Conservation (phyloP, 1,140 invertebrate species). For the Drosophila biarmipes region DNA sequence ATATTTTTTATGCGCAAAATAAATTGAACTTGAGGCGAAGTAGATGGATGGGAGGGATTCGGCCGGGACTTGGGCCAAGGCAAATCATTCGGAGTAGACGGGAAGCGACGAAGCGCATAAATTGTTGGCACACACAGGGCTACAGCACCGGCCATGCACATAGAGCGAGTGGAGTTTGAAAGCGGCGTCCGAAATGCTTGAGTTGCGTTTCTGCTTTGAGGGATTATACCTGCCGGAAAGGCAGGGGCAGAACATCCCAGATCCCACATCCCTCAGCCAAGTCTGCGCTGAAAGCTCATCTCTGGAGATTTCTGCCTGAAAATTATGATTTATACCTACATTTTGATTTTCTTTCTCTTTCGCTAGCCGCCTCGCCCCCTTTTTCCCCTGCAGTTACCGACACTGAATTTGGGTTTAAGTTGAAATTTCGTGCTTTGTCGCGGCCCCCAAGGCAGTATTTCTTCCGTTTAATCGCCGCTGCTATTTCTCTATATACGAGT, state of each 20-base stretch:
- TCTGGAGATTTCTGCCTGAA: conserved; percentile 71
- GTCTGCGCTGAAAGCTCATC: conserved; percentile 73
- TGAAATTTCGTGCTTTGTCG: conserved; percentile 52
- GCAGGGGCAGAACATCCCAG: conserved; percentile 11
- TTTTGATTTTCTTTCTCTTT: conserved; percentile 56
- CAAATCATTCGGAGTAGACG: conserved; percentile 76
- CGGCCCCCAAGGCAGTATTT: conserved; percentile 30
- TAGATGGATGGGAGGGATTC: conserved; percentile 14
- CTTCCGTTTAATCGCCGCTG: conserved; percentile 36
- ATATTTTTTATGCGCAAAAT: conserved; percentile 78
- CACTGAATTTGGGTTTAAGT: conserved; percentile 42
- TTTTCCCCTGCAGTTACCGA: conserved; percentile 55
- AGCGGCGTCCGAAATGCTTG: conserved; percentile 49
- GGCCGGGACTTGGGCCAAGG: conserved; percentile 32
- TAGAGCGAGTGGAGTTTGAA: conserved; percentile 26
- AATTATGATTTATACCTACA: conserved; percentile 79
- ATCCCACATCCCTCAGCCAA: conserved; percentile 21
- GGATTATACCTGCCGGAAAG: conserved; percentile 73
- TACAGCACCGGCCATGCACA: conserved; percentile 25
- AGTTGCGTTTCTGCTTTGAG: conserved; percentile 75
- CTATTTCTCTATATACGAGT: conserved; percentile 51
- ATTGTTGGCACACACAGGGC: conserved; percentile 51
- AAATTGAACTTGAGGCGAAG: conserved; percentile 68
- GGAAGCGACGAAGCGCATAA: conserved; percentile 80
- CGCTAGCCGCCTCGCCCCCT: background rate